phyloP scores from a whole-genome alignment of 2,797 vertebrate species.

The Mormyrus hasselquistii region DNA sequence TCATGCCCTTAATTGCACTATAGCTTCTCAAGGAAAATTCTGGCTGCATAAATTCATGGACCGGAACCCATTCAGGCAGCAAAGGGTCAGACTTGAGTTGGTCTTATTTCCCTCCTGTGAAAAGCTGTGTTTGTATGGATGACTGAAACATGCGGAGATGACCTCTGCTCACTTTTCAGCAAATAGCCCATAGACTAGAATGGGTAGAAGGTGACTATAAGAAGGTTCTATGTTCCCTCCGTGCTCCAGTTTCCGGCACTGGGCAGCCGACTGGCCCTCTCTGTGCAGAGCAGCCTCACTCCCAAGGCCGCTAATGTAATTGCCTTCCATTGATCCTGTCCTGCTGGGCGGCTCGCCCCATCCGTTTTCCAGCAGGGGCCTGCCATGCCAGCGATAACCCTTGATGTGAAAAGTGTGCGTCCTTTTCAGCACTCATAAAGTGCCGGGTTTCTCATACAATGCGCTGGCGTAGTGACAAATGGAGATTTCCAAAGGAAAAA shows the following conservation, averaged over 20 bases:
- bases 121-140: background rate
- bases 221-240: background rate
- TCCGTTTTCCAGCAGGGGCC: slow-evolving; percentile 49
- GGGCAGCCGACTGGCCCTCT: slow-evolving; percentile 18
- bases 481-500: slow-evolving; percentile 23
- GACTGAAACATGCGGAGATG: background rate
- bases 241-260: background rate
- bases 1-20: background rate
- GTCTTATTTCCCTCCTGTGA: slow-evolving; percentile 19
- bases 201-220: background rate
- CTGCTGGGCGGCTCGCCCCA: slow-evolving; percentile 58
- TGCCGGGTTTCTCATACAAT: slow-evolving; percentile 34
- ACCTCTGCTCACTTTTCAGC: background rate
- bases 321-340: slow-evolving; percentile 71
- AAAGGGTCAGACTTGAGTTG: background rate
- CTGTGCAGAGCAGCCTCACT: slow-evolving; percentile 36
- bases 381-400: slow-evolving; percentile 47
- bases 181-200: background rate
- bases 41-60: background rate
- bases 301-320: slow-evolving; percentile 58
- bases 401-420: slow-evolving; percentile 48
- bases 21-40: background rate
- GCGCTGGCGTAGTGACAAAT: slow-evolving; percentile 32
- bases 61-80: background rate
- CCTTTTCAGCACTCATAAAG: slow-evolving; percentile 49